Evolutionary conservation across 2,797 vertebrate species (phyloP).

Genomic region (Argya squamiceps): DNA sequence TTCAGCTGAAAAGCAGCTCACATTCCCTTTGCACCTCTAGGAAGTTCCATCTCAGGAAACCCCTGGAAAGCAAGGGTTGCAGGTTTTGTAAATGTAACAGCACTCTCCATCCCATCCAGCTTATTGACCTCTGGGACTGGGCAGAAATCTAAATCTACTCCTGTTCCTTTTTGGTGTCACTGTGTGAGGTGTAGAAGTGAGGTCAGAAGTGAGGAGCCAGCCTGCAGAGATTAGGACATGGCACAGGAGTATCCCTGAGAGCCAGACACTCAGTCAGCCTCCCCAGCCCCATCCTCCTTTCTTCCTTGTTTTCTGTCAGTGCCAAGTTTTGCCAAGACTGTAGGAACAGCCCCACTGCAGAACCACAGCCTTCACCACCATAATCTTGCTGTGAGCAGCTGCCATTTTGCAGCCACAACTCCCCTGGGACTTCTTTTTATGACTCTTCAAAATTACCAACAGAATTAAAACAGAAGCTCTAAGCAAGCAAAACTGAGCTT

Average conservation of each 20-base stretch:
- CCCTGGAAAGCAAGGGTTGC: neutral
- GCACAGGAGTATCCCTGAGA: neutral
- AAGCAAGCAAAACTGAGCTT: neutral
- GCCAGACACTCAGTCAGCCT: fast-evolving
- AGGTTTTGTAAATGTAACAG: neutral
- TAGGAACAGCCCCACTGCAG: neutral
- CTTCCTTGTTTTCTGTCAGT: neutral
- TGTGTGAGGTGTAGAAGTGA: neutral
- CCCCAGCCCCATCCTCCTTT: neutral
- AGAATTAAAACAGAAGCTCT: neutral
- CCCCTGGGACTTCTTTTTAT: neutral
- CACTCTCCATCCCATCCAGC: neutral
- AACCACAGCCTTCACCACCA: neutral
- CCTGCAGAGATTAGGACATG: neutral
- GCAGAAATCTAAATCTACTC: neutral
- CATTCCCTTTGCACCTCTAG: neutral
- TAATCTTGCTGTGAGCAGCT: neutral
- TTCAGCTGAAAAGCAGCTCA: neutral
- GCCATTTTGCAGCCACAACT: neutral
- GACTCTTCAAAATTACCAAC: neutral
- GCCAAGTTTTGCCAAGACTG: neutral
- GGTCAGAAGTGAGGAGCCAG: neutral
- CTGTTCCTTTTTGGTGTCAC: neutral
- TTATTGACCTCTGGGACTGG: neutral
- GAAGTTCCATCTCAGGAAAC: neutral